phyloP scores from a whole-genome alignment of 30 jellyfish, hydroid and myxozoan species.

The Rhopilema esculentum region DNA sequence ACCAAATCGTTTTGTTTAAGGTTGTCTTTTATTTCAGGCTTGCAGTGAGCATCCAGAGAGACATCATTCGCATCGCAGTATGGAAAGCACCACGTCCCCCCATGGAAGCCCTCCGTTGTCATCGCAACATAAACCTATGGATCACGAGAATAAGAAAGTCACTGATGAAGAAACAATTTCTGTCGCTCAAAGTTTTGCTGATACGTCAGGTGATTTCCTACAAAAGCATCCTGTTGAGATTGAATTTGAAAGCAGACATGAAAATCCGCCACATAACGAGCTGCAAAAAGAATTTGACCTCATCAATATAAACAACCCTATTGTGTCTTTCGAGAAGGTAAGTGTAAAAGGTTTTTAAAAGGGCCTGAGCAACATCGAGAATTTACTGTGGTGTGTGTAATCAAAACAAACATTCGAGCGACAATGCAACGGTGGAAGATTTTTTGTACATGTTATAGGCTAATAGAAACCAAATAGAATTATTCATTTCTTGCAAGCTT shows the following conservation, averaged over 20 bases:
- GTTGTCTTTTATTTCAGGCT: slow-evolving; percentile 32
- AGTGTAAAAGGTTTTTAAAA: not conserved
- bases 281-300: slow-evolving; percentile 90
- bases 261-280: slow-evolving; percentile 25
- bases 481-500: no score
- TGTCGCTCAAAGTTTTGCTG: not conserved
- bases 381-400: no score
- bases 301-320: slow-evolving; percentile 82
- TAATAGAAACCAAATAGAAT: no score
- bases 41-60: slow-evolving; percentile 73
- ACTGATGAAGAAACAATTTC: slow-evolving; percentile 11
- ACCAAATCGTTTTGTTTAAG: not conserved
- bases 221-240: slow-evolving; percentile 22
- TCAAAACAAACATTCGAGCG: no score
- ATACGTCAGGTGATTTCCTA: not conserved
- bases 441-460: no score
- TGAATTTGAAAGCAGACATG: slow-evolving; percentile 25
- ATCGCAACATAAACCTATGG: slow-evolving; percentile 34
- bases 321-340: slow-evolving; percentile 84
- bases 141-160: slow-evolving; percentile 20
- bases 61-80: slow-evolving; percentile 46
- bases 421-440: no score
- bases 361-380: no score
- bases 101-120: slow-evolving; percentile 57
- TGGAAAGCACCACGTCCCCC: slow-evolving; percentile 36